A percentile compares a stretch with the other conserved stretches of the same genome.
These are phyloP conservation scores for Gobio gobio DNA, from an alignment of 2,113 vertebrate genomes.

Conservation along the genomic window DNA sequence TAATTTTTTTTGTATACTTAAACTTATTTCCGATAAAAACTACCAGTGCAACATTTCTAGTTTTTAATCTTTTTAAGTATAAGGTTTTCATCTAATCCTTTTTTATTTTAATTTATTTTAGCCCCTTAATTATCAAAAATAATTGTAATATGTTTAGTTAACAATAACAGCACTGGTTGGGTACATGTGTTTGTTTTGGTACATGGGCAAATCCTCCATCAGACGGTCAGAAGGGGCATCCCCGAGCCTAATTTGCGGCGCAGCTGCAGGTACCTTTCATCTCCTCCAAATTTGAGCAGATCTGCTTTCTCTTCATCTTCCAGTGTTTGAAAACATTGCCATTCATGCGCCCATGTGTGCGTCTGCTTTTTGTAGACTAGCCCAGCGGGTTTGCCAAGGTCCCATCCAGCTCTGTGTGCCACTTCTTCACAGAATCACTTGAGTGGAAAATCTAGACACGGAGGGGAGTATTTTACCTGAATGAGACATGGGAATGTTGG, in stretches of 20 bases:
- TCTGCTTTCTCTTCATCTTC: constrained; percentile 43
- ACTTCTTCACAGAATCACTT: constrained; percentile 56
- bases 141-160: not conserved
- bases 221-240: constrained; percentile 35
- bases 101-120: not conserved
- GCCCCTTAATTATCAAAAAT: not conserved
- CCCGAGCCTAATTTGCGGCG: constrained; percentile 46
- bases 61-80: not conserved
- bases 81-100: not conserved
- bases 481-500: constrained; percentile 51
- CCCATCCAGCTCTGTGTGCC: constrained; percentile 31
- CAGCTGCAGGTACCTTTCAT: constrained; percentile 56
- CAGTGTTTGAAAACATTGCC: constrained; percentile 63
- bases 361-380: constrained; percentile 53
- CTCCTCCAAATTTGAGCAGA: constrained; percentile 30
- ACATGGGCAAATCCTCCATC: not conserved
- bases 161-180: not conserved
- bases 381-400: constrained; percentile 52
- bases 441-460: constrained; percentile 63
- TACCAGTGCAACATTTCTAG: not conserved
- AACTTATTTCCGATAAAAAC: not conserved
- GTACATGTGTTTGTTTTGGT: constrained; percentile 34
- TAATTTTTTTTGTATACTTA: not conserved
- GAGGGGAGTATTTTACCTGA: constrained; percentile 58
- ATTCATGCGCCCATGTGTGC: constrained; percentile 53